These are phyloP conservation scores for Podarcis cretensis DNA, from an alignment of 2,113 vertebrate genomes.

Conservation along the genomic window DNA sequence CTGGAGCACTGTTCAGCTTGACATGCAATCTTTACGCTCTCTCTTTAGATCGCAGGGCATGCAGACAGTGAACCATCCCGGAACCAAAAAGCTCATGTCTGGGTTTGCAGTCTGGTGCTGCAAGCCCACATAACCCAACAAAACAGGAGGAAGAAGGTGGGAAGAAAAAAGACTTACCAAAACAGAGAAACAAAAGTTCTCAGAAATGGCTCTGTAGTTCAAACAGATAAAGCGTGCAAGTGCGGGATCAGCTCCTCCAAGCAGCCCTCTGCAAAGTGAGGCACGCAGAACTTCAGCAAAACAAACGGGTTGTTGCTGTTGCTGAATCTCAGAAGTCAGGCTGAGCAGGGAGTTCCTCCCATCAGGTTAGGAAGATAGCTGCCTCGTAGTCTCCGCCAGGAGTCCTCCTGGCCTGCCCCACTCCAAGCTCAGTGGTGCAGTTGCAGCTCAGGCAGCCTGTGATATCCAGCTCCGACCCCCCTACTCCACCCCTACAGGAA, in stretches of 20 bases:
- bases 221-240: constrained; percentile 41
- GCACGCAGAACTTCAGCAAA: constrained; percentile 53
- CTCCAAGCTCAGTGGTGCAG: constrained; percentile 34
- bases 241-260: constrained; percentile 46
- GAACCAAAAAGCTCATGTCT: not conserved
- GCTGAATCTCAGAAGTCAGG: not conserved
- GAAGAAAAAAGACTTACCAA: constrained; percentile 49
- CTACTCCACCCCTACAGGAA: constrained; percentile 4
- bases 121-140: constrained; percentile 9
- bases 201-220: constrained; percentile 66
- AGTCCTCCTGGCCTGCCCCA: constrained; percentile 7
- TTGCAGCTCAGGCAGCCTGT: constrained; percentile 45
- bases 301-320: constrained; percentile 67
- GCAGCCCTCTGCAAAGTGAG: constrained; percentile 46
- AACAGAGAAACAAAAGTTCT: constrained; percentile 58
- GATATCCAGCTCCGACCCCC: constrained; percentile 60
- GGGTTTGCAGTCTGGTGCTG: constrained; percentile 18
- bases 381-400: constrained; percentile 48
- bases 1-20: not conserved
- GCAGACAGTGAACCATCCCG: not conserved
- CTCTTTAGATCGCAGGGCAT: not conserved
- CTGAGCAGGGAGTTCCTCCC: constrained; percentile 55
- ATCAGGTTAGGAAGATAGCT: constrained; percentile 50
- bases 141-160: not conserved
- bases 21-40: not conserved